Percentiles rank a stretch among this genome's conserved stretches.
phyloP scores from a whole-genome alignment of 2,113 vertebrate species.

The Pelmatolapia mariae region DNA sequence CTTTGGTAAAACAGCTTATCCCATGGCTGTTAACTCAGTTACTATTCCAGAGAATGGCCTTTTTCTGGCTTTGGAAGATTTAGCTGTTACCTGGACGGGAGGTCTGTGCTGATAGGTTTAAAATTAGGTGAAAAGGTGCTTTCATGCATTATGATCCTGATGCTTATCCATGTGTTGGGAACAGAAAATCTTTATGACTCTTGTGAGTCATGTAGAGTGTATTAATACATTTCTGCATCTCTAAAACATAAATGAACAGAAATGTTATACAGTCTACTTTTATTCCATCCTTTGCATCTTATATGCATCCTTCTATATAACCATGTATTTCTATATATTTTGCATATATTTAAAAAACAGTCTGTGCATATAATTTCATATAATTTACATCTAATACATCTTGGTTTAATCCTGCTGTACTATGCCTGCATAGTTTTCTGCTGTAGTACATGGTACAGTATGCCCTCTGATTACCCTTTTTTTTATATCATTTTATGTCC shows the following conservation, averaged over 20 bases:
- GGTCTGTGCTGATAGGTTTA: neutral
- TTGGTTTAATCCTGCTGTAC: neutral
- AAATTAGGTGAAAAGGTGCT: neutral
- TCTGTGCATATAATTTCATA: neutral
- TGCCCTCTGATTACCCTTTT: conserved; percentile 41
- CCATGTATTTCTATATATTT: neutral
- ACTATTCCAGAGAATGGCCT: neutral
- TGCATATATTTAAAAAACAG: neutral
- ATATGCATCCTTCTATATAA: neutral
- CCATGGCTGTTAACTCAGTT: neutral
- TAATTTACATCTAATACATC: neutral
- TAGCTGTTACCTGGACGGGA: neutral
- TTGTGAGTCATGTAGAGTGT: neutral
- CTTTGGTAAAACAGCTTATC: neutral
- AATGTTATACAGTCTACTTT: neutral
- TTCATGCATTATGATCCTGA: neutral
- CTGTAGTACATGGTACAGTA: neutral
- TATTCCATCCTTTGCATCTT: neutral
- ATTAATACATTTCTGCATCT: neutral
- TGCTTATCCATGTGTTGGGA: neutral
- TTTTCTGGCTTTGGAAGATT: neutral
- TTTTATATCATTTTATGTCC: conserved; percentile 24
- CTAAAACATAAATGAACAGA: neutral
- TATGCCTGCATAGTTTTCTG: neutral
- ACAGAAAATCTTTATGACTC: neutral